phyloP scores from a whole-genome alignment of 2,797 vertebrate genomes.

The Gouania willdenowi region DNA sequence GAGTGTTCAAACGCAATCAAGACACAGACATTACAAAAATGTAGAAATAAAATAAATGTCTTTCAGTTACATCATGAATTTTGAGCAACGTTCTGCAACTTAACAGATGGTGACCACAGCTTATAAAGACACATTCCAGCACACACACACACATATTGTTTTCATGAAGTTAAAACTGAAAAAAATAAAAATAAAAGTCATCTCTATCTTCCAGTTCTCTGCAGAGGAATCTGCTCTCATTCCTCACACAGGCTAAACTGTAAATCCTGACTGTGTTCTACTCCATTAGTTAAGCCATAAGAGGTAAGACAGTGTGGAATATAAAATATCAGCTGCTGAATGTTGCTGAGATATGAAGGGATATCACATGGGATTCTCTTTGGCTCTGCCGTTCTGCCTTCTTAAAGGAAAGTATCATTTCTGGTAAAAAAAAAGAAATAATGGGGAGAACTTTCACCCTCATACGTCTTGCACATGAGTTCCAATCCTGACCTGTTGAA shows the following conservation, averaged over 20 bases:
- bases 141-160: neutral
- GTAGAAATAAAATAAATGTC: too few relatives aligned
- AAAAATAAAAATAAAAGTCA: too few relatives aligned
- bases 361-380: conserved; percentile 3
- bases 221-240: neutral
- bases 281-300: conserved; percentile 12
- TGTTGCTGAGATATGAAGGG: conserved; percentile 19
- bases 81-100: too few relatives aligned
- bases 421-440: conserved; percentile 25
- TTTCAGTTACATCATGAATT: too few relatives aligned
- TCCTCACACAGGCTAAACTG: neutral
- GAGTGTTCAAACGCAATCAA: too few relatives aligned
- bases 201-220: neutral
- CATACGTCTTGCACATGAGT: conserved; percentile 22
- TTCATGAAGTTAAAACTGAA: conserved; percentile 7
- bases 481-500: conserved; percentile 44
- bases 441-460: conserved; percentile 23
- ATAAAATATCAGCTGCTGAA: conserved; percentile 17
- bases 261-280: conserved; percentile 15
- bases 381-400: conserved; percentile 4
- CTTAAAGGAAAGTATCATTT: conserved; percentile 36
- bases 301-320: conserved; percentile 10
- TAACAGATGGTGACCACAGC: too few relatives aligned
- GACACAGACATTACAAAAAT: too few relatives aligned
- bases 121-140: too few relatives aligned